A percentile compares a stretch with the other conserved stretches of the same genome.
These are phyloP conservation scores for Oscheius sp. DNA, from an alignment of 2,888 invertebrate genomes.

Conservation along the genomic window DNA sequence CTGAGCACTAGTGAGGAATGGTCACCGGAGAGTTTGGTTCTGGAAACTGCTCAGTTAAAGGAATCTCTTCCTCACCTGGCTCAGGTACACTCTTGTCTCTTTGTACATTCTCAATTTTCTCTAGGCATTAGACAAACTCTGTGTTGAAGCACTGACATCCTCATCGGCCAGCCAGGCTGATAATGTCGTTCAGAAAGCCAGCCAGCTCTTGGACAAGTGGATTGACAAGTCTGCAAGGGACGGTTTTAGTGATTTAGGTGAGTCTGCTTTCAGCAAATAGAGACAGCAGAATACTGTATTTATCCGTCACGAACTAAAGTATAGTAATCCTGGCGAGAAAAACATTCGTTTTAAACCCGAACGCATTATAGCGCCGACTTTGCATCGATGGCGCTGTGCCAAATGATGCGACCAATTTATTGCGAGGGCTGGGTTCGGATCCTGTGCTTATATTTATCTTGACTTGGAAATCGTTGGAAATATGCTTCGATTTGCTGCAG, in stretches of 20 bases:
- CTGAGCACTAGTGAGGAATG: not conserved
- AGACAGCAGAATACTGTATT: not conserved
- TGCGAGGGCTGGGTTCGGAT: too few relatives aligned
- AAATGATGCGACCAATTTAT: too few relatives aligned
- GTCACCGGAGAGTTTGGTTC: too few relatives aligned
- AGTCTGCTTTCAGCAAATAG: not conserved
- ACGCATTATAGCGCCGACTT: too few relatives aligned
- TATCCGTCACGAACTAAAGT: too few relatives aligned
- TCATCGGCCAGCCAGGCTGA: slow-evolving; percentile 18
- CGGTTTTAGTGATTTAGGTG: slow-evolving; percentile 45
- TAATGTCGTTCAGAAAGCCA: slow-evolving; percentile 8
- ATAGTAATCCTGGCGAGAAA: too few relatives aligned
- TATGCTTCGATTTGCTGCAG: too few relatives aligned
- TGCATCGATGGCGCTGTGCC: too few relatives aligned
- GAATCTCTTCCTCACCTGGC: slow-evolving; percentile 52
- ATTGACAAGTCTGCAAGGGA: slow-evolving; percentile 38
- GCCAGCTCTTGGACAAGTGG: slow-evolving; percentile 39
- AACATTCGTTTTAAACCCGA: too few relatives aligned
- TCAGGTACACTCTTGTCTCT: slow-evolving; percentile 26
- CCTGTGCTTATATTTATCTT: too few relatives aligned
- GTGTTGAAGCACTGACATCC: slow-evolving; percentile 32
- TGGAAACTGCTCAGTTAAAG: slow-evolving; percentile 32
- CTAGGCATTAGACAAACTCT: slow-evolving; percentile 46
- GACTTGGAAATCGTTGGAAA: too few relatives aligned
- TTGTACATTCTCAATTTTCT: not conserved